Base-by-base conservation (phyloP, 2,888 invertebrate species). In the Axea sp. region DNA sequence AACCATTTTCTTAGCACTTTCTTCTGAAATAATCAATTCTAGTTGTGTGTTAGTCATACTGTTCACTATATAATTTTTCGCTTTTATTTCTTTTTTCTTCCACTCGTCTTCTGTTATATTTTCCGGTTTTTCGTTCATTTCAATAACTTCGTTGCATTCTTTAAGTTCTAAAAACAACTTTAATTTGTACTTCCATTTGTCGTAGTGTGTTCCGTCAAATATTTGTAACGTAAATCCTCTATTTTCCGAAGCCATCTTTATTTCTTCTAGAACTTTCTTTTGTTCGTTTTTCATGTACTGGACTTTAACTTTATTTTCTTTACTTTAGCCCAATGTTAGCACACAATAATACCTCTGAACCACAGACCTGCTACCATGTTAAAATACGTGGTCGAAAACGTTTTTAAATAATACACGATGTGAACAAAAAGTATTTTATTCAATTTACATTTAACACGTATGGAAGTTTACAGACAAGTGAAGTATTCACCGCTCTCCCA, bases 151-250 rank as follows among this genome's bases (percentile, higher is more conserved):
- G 3, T n/a, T 51, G 4, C 69, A 62, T 4, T 71, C 55, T 30
- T 71, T 71, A 2, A 62, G 14, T 71, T 71, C 62, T 3, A 71
- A 43, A 19, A 65, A 72, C n/a, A 72, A 53, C 3, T 64, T 71
- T 11, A 71, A 55, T 11, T 45, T 65, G 7, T 62, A 72, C 47
- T 55, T 71, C 62, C 71, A 64, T 33, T 71, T 71, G 2, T 62
- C 71, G 9, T 71, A 41, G 22, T 62, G n/a, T 45, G 37, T 71
- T 0, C 71, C 71, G 3, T 71, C 62, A 35, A 71, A 71, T 24
- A 71, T 22, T 64, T 71, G 71, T 9, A 62, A 7, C 8, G 22
- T 62, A 8, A 69, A 62, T 41, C 39, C 60, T 41, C 15, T 41
- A 12, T 24, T 41, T 8, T 41, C 39, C 3, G 39, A 22, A 6